A percentile compares a stretch with the other conserved stretches of the same genome.
These are phyloP conservation scores for Cheilosia vernalis DNA, from an alignment of 2,888 invertebrate genomes.

Conservation along the genomic window DNA sequence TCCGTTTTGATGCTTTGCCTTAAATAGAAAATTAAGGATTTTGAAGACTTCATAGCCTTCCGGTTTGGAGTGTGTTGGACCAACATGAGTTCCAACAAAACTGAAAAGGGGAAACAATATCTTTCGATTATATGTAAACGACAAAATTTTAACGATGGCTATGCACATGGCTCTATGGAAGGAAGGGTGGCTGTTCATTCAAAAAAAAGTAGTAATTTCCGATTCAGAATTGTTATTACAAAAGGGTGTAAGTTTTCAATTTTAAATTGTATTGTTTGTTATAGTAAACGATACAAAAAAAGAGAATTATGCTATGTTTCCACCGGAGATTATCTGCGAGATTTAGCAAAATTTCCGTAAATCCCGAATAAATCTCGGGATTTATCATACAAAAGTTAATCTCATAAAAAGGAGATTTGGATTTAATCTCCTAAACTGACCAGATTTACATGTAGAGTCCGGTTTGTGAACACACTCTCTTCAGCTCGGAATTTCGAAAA, in stretches of 20 bases:
- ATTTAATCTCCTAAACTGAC: too few relatives aligned
- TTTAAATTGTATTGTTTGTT: background rate
- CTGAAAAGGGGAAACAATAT: background rate
- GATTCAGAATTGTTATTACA: background rate
- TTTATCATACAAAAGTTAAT: too few relatives aligned
- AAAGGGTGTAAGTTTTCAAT: background rate
- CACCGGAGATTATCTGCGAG: too few relatives aligned
- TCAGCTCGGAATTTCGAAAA: too few relatives aligned
- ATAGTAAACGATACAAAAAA: too few relatives aligned
- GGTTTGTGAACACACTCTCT: too few relatives aligned
- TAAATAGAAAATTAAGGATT: conserved; percentile 46
- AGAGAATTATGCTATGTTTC: too few relatives aligned
- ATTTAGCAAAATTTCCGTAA: too few relatives aligned
- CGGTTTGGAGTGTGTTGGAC: conserved; percentile 61
- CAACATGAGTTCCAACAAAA: background rate
- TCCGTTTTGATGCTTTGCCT: conserved; percentile 11
- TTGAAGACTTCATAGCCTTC: conserved; percentile 50
- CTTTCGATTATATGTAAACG: conserved; percentile 19
- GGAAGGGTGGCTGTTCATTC: conserved; percentile 11
- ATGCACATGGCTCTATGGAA: conserved; percentile 3
- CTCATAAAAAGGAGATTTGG: too few relatives aligned
- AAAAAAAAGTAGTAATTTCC: background rate
- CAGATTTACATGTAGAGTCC: too few relatives aligned
- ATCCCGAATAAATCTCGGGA: too few relatives aligned
- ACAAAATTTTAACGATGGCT: conserved; percentile 11